Evolutionary conservation across 2,888 invertebrate species (phyloP), one percentile per base, ranked within the genome.

Genomic region (Gandaritis pyraliata): DNA sequence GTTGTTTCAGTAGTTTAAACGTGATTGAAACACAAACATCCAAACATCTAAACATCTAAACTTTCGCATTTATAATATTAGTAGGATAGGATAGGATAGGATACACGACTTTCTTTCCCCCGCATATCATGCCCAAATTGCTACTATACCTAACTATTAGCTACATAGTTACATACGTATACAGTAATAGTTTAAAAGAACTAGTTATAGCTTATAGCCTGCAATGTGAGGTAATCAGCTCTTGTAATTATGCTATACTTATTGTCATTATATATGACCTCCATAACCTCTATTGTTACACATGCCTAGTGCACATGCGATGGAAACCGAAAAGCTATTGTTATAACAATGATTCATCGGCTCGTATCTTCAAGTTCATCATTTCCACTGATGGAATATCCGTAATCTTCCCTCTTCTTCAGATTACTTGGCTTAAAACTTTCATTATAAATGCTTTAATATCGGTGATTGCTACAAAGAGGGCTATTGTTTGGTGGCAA

Each of bases 201-300:
- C 33, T 33, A 33, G 33, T 38, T 12, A 38, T n/a, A 12, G n/a
- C 29, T 38, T 12, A 38, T n/a, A 12, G n/a, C 29, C 29, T 13
- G 30, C 47, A 30, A 23, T 23, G 16, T 45, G 18, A 11, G 18
- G 47, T 47, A 47, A 47, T 30, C 8, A 55, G 48, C 49, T 47
- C 30, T 16, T 38, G 46, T 12, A 38, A 54, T 48, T 10, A 47
- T 7, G 15, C 13, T 48, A 33, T 45, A 23, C 15, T 48, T 41
- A 33, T 18, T 2, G 49, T 50, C 36, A 50, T 50, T 57, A 56
- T 18, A 43, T 50, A 18, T 49, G 55, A 47, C 39, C 39, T 47
- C 15, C 57, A 57, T 49, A 47, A 47, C 39, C 39, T 47, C 15
- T 50, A 57, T 57, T 57, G 57, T 57, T 36, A 13, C 8, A 39